phyloP scores from a whole-genome alignment of 2,888 invertebrate species.

The Willowsia nigromaculata region DNA sequence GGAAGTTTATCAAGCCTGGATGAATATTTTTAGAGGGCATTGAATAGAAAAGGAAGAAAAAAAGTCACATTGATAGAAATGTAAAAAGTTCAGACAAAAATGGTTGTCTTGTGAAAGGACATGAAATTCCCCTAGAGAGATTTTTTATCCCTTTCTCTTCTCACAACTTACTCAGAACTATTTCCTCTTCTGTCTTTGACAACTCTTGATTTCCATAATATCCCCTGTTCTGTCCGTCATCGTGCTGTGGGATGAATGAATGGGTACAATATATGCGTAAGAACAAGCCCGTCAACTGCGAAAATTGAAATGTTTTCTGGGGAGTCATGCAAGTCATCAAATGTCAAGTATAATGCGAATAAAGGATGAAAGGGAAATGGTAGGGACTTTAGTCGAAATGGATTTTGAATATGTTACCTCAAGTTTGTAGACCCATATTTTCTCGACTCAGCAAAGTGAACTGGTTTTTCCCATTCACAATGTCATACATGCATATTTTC shows the following conservation, averaged over 20 bases:
- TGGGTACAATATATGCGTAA: background rate
- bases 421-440: background rate
- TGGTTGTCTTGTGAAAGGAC: background rate
- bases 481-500: background rate
- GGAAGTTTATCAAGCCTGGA: background rate
- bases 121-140: constrained; percentile 39
- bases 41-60: background rate
- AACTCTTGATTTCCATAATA: constrained; percentile 42
- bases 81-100: background rate
- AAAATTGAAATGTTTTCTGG: constrained; percentile 33
- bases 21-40: background rate
- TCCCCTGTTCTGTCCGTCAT: constrained; percentile 20
- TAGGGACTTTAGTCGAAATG: background rate
- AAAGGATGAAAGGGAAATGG: background rate
- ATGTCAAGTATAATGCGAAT: background rate
- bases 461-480: background rate
- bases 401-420: constrained; percentile 2
- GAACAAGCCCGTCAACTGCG: background rate
- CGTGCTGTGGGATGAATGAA: background rate
- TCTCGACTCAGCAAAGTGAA: background rate
- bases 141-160: constrained; percentile 6
- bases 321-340: constrained; percentile 11
- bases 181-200: constrained; percentile 39
- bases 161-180: background rate
- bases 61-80: background rate